These are phyloP conservation scores for Diorhabda sublineata DNA, from an alignment of 1,140 invertebrate species.

Conservation along the genomic window DNA sequence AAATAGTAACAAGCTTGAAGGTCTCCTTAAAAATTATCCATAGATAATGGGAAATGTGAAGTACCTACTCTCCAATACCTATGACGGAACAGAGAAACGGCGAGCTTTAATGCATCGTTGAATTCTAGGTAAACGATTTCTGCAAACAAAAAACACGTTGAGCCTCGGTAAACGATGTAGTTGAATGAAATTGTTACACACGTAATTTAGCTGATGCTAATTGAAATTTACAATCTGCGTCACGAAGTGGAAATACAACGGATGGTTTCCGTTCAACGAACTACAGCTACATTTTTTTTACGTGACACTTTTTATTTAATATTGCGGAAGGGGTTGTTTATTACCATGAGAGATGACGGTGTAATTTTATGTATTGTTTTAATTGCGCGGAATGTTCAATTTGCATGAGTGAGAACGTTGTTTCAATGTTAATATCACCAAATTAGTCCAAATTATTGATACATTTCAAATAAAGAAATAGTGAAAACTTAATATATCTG, in stretches of 20 bases:
- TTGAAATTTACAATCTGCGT: conserved; percentile 15
- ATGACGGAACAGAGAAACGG: too few species aligned
- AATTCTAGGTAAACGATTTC: conserved; percentile 31
- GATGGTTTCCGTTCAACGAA: not conserved
- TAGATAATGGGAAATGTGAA: too few species aligned
- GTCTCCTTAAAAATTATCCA: too few species aligned
- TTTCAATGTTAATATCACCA: too few species aligned
- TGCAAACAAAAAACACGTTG: conserved; percentile 27
- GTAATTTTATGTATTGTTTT: too few species aligned
- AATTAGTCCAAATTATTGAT: too few species aligned
- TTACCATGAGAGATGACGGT: not conserved
- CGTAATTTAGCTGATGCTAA: conserved; percentile 28
- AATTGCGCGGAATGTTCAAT: too few species aligned
- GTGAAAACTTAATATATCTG: too few species aligned
- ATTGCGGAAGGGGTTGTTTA: not conserved
- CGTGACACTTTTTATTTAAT: not conserved
- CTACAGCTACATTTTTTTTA: not conserved
- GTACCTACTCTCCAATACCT: too few species aligned
- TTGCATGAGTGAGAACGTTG: too few species aligned
- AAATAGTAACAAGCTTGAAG: too few species aligned
- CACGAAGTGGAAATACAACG: not conserved
- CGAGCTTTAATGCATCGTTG: conserved; percentile 28
- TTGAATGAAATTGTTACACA: conserved; percentile 29
- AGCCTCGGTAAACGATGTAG: conserved; percentile 31
- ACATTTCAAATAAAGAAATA: too few species aligned